Evolutionary conservation across 2,797 vertebrate species (phyloP).

Genomic region (Hydrocynus forskahlii): DNA sequence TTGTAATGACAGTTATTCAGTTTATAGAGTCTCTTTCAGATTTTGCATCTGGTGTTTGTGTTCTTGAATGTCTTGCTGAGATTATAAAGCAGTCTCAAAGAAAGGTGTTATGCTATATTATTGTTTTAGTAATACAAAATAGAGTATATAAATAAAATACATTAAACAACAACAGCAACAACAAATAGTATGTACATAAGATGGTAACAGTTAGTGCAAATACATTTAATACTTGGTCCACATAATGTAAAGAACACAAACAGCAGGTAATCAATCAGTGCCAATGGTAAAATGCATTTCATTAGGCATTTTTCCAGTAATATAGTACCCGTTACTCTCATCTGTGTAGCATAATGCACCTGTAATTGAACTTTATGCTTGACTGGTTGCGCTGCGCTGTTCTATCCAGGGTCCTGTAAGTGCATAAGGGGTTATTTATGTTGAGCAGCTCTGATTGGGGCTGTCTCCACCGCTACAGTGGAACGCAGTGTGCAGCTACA

Average conservation of each 20-base stretch:
- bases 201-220: too few species aligned
- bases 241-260: not conserved
- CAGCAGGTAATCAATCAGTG: slow-evolving; percentile 1
- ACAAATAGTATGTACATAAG: too few species aligned
- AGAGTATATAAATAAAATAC: too few species aligned
- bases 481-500: slow-evolving; percentile 31
- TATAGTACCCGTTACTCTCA: not conserved
- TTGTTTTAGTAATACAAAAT: too few species aligned
- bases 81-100: too few species aligned
- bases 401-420: not conserved
- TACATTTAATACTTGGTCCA: not conserved
- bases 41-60: too few species aligned
- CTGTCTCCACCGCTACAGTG: slow-evolving; percentile 33
- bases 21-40: too few species aligned
- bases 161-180: too few species aligned
- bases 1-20: too few species aligned
- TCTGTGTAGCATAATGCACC: slow-evolving; percentile 17
- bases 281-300: not conserved
- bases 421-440: slow-evolving; percentile 42
- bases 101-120: too few species aligned
- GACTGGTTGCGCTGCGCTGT: slow-evolving; percentile 12
- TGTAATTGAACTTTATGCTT: not conserved
- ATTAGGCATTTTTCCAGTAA: not conserved
- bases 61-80: too few species aligned
- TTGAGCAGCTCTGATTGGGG: not conserved